Conservation (phyloP, 1,140 invertebrate species). For the Battus philenor region DNA sequence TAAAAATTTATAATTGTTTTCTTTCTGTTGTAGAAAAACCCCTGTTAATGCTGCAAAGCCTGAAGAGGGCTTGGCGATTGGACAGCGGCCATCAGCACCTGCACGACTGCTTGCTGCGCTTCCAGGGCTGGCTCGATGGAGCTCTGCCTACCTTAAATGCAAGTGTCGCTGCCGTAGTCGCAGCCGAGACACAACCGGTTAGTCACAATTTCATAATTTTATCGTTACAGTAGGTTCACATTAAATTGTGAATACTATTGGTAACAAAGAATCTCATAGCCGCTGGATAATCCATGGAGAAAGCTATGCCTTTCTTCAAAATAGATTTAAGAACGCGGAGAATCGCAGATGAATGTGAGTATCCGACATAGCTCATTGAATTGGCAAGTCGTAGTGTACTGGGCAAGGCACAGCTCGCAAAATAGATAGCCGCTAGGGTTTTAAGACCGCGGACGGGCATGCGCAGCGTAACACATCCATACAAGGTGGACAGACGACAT, state of each 20-base stretch:
- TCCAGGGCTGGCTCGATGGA: conserved; percentile 78
- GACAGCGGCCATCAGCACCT: conserved; percentile 86
- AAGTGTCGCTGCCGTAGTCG: conserved; percentile 84
- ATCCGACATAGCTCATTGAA: background rate
- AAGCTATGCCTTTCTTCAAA: background rate
- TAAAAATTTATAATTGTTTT: background rate
- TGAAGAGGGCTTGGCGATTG: conserved; percentile 89
- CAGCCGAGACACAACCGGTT: conserved; percentile 81
- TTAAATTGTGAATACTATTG: background rate
- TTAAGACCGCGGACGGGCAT: background rate
- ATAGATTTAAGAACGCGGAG: background rate
- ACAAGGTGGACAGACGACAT: background rate
- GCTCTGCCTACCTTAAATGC: conserved; percentile 71
- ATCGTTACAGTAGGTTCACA: too few species aligned
- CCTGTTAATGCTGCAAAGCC: conserved; percentile 92
- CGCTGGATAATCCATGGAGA: background rate
- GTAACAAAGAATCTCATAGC: background rate
- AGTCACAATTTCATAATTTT: too few species aligned
- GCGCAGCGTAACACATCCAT: background rate
- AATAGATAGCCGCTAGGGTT: background rate
- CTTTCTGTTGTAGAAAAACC: conserved; percentile 79
- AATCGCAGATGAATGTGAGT: background rate
- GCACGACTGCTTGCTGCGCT: conserved; percentile 89
- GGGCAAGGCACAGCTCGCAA: background rate
- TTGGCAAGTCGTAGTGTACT: background rate